Conservation (phyloP, 2,797 vertebrate genomes). For the Rallus crepitans region DNA sequence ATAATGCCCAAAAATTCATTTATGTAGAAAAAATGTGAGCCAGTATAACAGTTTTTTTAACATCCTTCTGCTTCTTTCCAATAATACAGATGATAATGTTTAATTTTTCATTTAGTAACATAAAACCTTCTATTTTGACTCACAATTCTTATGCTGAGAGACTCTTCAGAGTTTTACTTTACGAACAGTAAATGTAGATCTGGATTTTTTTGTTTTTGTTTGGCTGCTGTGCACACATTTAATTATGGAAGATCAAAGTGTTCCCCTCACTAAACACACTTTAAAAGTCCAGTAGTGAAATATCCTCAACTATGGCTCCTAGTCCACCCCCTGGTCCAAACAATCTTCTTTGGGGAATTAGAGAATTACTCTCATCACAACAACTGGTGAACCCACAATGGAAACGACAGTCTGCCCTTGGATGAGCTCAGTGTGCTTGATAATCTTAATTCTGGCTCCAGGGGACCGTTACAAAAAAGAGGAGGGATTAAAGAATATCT, state of each 20-base stretch:
- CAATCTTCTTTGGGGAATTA: neutral
- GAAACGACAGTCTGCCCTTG: neutral
- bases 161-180: neutral
- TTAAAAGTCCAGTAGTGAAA: neutral
- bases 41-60: neutral
- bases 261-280: neutral
- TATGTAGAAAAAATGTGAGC: neutral
- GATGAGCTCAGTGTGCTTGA: neutral
- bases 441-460: neutral
- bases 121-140: neutral
- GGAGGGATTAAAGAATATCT: neutral
- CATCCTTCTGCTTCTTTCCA: neutral
- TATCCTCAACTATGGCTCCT: neutral
- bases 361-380: neutral
- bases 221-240: neutral
- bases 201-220: neutral
- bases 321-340: neutral
- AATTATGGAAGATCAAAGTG: neutral
- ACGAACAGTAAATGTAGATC: neutral
- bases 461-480: neutral
- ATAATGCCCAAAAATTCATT: neutral
- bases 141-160: neutral
- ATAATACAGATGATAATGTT: neutral
- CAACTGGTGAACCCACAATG: neutral
- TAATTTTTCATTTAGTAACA: neutral